Base-by-base conservation (phyloP, 2,113 vertebrate genomes). In the Ciconia boyciana region DNA sequence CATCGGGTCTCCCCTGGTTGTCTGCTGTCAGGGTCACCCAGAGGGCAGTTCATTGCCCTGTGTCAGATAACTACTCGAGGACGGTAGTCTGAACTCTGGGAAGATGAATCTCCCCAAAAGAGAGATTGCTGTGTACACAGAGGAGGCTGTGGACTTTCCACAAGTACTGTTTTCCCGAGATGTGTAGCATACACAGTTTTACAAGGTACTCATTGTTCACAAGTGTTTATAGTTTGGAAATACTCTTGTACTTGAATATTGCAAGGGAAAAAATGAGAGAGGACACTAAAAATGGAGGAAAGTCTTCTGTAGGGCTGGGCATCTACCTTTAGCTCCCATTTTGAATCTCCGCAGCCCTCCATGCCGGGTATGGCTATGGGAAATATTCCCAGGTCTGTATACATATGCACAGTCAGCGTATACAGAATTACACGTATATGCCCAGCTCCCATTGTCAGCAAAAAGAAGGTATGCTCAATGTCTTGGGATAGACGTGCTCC, bases 1-100 rank as follows among this genome's bases (percentile, higher is more conserved):
- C 31, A 6, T 2, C 2, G 2, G 12, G 54, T 61, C n/a, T 44
- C 48, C 1, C 2, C 60, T n/a, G 55, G 13, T 16, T 52, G 49
- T 26, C 28, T 31, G 57, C 58, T 34, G 21, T 13, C 26, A 12
- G 54, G 41, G 43, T 83, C 79, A 43, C 41, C 44, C 43, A 7
- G 57, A 57, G 58, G 78, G 65, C 72, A 66, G 51, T 32, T 83
- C 12, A 2, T 44, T 69, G 61, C 48, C 28, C 31, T 36, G 13
- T 46, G 55, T 39, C 55, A 34, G 26, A 11, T 54, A 55, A 17
- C 43, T 52, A 14, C 43, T 32, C 10, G 1, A 71, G 64, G 49
- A 22, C 8, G 5, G 16, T 13, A 20, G 24, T 32, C 31, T 43
- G 41, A 81, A 54, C 36, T 14, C 34, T 0, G 2, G 32, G 34